A percentile compares a stretch with the other conserved stretches of the same genome.
These are phyloP conservation scores for Naso thynnoides DNA, from an alignment of 2,797 vertebrate genomes.

Conservation along the genomic window DNA sequence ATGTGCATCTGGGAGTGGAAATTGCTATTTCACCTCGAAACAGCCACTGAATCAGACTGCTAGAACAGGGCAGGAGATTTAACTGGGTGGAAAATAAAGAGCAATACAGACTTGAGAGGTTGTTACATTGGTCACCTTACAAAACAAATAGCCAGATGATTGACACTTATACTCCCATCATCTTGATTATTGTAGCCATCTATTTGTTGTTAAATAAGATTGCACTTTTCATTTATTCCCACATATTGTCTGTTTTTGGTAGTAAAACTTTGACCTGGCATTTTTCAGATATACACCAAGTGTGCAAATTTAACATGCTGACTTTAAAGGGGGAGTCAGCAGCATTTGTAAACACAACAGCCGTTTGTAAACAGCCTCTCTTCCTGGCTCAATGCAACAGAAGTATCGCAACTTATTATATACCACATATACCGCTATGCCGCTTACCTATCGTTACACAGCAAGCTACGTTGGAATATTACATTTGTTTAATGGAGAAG, in stretches of 20 bases:
- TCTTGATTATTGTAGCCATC: not conserved
- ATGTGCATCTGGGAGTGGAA: conserved; percentile 60
- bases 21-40: conserved; percentile 63
- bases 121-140: conserved; percentile 1
- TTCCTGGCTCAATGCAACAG: too few relatives aligned
- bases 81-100: conserved; percentile 22
- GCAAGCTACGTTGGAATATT: too few relatives aligned
- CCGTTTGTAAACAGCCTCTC: too few relatives aligned
- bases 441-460: too few relatives aligned
- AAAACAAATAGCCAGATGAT: not conserved
- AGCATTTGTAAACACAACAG: too few relatives aligned
- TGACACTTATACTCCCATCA: conserved; percentile 6
- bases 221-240: not conserved
- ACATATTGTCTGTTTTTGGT: not conserved
- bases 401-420: too few relatives aligned
- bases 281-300: not conserved
- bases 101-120: conserved; percentile 7
- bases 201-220: not conserved
- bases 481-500: too few relatives aligned
- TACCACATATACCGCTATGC: too few relatives aligned
- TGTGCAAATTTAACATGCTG: not conserved
- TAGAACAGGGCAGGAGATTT: conserved; percentile 28
- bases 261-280: not conserved
- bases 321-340: too few relatives aligned
- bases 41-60: conserved; percentile 30